Conservation (phyloP, 2,113 vertebrate genomes). For the Menidia beryllina region DNA sequence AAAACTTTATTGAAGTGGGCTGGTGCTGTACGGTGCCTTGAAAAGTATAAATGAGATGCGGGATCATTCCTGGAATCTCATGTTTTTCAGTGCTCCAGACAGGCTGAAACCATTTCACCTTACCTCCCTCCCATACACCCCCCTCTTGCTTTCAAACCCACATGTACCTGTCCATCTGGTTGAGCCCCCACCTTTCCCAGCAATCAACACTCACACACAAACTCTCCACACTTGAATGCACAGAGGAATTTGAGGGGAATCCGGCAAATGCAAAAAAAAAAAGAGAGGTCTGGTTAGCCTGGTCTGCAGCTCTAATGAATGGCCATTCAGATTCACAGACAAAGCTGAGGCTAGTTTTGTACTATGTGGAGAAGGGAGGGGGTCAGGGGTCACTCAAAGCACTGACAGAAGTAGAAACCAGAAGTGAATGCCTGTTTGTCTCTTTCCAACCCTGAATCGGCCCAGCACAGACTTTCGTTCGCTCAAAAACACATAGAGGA, state of each 20-base stretch:
- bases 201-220: conserved; percentile 27
- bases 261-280: conserved; percentile 53
- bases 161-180: conserved; percentile 71
- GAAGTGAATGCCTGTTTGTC: conserved; percentile 60
- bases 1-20: background rate
- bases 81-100: conserved; percentile 17
- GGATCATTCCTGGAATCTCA: conserved; percentile 28
- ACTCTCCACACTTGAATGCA: conserved; percentile 73
- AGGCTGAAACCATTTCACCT: conserved; percentile 37
- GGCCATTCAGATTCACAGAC: conserved; percentile 71
- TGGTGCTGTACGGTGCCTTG: background rate
- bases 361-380: conserved; percentile 26
- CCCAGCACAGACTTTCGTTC: conserved; percentile 16
- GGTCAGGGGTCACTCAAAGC: conserved; percentile 74
- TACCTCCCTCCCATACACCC: background rate
- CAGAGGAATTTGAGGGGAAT: conserved; percentile 79
- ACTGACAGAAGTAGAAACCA: conserved; percentile 76
- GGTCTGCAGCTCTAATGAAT: conserved; percentile 70
- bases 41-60: conserved; percentile 29
- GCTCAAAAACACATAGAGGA: conserved; percentile 21
- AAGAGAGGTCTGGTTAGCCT: conserved; percentile 44
- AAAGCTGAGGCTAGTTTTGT: conserved; percentile 60
- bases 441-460: conserved; percentile 33
- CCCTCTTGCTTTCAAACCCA: conserved; percentile 49
- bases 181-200: conserved; percentile 48